Evolutionary conservation across 2,888 invertebrate genomes (phyloP).

Genomic region (Lithophane leautieri): DNA sequence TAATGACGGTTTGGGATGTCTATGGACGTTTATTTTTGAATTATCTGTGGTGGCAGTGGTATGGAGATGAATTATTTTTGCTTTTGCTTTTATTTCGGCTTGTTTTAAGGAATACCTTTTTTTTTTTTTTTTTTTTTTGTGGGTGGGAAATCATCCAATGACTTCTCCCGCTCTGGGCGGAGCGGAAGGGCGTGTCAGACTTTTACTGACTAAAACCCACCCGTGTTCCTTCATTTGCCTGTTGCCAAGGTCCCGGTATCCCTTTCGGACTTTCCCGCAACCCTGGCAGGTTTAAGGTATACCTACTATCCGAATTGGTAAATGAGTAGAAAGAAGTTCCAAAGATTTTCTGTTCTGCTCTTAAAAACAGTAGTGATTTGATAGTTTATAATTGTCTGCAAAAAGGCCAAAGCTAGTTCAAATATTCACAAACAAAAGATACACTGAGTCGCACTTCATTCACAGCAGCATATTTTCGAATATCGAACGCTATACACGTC

Average conservation of each 20-base stretch:
- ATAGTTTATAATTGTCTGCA: not conserved
- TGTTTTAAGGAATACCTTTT: too few relatives aligned
- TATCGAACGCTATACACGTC: constrained; percentile 4
- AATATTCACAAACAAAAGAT: not conserved
- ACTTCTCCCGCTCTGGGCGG: too few relatives aligned
- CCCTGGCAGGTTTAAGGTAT: too few relatives aligned
- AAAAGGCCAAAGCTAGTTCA: not conserved
- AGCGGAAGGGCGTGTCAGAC: too few relatives aligned
- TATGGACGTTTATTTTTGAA: constrained; percentile 48
- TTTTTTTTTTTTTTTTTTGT: too few relatives aligned
- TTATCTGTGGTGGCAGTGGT: constrained; percentile 35
- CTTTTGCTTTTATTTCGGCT: not conserved
- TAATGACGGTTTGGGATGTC: constrained; percentile 56
- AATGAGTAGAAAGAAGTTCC: not conserved
- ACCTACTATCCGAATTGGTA: too few relatives aligned
- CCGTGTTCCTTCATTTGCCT: too few relatives aligned
- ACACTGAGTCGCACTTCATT: not conserved
- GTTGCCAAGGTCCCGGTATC: too few relatives aligned
- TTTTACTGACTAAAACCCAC: too few relatives aligned
- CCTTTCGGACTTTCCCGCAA: too few relatives aligned
- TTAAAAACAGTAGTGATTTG: not conserved
- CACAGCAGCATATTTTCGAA: constrained; percentile 14
- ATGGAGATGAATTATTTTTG: constrained; percentile 3
- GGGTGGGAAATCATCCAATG: too few relatives aligned
- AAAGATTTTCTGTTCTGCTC: too few relatives aligned